phyloP scores from a whole-genome alignment of 2,797 vertebrate species.

The Gymnothorax javanicus region DNA sequence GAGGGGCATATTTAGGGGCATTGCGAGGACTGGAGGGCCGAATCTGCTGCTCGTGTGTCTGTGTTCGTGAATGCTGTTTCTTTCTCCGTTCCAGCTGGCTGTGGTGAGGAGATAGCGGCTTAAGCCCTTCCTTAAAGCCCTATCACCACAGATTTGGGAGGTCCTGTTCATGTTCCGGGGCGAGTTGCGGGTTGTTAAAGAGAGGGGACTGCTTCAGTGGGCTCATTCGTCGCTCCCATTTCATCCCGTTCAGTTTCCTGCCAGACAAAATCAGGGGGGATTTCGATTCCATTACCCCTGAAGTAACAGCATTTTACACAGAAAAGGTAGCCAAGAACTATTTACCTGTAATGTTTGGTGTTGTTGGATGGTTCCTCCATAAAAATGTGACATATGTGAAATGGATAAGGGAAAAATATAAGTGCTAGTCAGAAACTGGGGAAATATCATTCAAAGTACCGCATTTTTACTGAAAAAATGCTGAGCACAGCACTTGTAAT shows the following conservation, averaged over 20 bases:
- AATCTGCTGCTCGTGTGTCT: not conserved
- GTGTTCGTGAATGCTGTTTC: not conserved
- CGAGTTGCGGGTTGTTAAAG: not conserved
- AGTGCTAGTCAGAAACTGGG: not conserved
- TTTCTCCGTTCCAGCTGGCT: not conserved
- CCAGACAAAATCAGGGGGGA: conserved; percentile 97
- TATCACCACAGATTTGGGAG: not conserved
- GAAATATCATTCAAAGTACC: not conserved
- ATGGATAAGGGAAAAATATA: not conserved
- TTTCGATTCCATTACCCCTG: conserved; percentile 91
- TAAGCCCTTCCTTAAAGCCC: not conserved
- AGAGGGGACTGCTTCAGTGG: not conserved
- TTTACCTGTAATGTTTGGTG: not conserved
- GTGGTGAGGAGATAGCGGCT: not conserved
- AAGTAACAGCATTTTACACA: conserved; percentile 86
- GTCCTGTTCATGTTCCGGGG: not conserved
- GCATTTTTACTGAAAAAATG: not conserved
- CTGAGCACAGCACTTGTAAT: not conserved
- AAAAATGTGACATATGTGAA: not conserved
- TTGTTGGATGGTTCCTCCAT: not conserved
- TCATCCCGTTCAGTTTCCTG: conserved; percentile 77
- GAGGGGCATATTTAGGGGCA: not conserved
- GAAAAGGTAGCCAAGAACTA: conserved; percentile 74
- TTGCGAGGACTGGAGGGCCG: not conserved
- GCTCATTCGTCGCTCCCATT: not conserved